phyloP scores from a whole-genome alignment of 2,888 invertebrate genomes.

The Amphipoea oculea region DNA sequence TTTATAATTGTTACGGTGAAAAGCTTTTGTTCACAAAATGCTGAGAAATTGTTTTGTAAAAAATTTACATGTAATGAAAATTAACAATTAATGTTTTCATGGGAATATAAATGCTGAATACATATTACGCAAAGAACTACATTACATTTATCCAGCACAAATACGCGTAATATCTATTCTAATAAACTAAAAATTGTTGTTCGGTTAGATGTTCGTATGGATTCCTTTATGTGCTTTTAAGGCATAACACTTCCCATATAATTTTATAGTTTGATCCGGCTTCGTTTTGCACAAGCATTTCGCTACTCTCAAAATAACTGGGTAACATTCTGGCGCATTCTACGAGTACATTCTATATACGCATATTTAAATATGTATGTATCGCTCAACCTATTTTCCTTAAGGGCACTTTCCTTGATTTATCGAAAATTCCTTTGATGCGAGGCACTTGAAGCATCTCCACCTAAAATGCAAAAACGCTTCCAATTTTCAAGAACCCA shows the following conservation, averaged over 20 bases:
- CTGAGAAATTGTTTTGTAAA: not conserved
- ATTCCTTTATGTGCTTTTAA: constrained; percentile 41
- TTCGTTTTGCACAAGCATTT: constrained; percentile 40
- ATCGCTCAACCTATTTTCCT: constrained; percentile 55
- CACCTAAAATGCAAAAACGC: constrained; percentile 61
- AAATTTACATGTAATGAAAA: constrained; percentile 9
- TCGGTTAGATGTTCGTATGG: constrained; percentile 19
- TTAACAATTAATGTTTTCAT: constrained; percentile 18
- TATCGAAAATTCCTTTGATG: constrained; percentile 59
- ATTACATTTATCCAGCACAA: constrained; percentile 39
- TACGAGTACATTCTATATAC: not conserved
- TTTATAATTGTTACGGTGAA: constrained; percentile 33
- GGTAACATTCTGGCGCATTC: constrained; percentile 37
- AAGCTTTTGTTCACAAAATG: constrained; percentile 18
- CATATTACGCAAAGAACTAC: constrained; percentile 21
- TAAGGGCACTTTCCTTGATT: constrained; percentile 56
- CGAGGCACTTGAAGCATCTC: constrained; percentile 43
- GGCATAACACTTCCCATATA: constrained; percentile 53
- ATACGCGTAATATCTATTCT: constrained; percentile 34
- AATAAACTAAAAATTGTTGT: constrained; percentile 46
- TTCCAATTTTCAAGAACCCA: constrained; percentile 56
- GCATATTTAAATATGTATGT: constrained; percentile 49
- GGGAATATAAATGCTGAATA: constrained; percentile 27
- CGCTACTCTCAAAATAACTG: constrained; percentile 43
- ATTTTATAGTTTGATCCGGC: constrained; percentile 56